Percentiles rank a stretch among this genome's conserved stretches.
These are phyloP conservation scores for Pitangus sulphuratus DNA, from an alignment of 2,797 vertebrate species.

Conservation along the genomic window DNA sequence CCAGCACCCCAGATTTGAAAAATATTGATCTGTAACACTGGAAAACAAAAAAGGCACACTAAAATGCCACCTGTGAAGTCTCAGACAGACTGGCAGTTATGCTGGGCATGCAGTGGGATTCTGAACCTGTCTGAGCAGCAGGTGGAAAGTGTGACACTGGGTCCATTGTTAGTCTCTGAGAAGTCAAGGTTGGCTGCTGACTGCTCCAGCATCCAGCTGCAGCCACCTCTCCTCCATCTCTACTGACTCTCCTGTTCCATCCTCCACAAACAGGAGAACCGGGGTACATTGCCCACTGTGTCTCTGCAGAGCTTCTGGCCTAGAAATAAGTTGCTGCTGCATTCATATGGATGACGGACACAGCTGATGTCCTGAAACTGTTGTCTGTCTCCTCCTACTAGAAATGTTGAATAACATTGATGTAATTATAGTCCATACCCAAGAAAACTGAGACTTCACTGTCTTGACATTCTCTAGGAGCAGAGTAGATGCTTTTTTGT, in stretches of 20 bases:
- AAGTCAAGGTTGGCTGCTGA: not conserved
- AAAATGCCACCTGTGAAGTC: not conserved
- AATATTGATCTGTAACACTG: not conserved
- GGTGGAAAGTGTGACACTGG: not conserved
- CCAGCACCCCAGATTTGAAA: not conserved
- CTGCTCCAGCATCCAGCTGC: not conserved
- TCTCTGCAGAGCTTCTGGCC: not conserved
- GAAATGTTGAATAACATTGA: not conserved
- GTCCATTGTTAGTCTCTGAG: not conserved
- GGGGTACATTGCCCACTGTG: not conserved
- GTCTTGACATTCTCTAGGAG: not conserved
- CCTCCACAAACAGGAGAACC: not conserved
- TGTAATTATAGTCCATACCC: not conserved
- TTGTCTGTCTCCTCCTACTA: not conserved
- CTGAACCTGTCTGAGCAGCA: not conserved
- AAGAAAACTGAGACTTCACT: not conserved
- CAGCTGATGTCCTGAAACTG: not conserved
- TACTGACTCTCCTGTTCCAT: not conserved
- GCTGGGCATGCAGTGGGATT: not conserved
- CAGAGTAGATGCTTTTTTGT: not conserved
- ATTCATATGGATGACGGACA: not conserved
- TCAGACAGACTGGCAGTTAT: not conserved
- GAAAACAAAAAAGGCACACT: not conserved
- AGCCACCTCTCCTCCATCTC: not conserved
- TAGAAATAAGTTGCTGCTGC: not conserved